These are phyloP conservation scores for Zygogramma bicolorata DNA, from an alignment of 2,888 invertebrate species.

Conservation along the genomic window DNA sequence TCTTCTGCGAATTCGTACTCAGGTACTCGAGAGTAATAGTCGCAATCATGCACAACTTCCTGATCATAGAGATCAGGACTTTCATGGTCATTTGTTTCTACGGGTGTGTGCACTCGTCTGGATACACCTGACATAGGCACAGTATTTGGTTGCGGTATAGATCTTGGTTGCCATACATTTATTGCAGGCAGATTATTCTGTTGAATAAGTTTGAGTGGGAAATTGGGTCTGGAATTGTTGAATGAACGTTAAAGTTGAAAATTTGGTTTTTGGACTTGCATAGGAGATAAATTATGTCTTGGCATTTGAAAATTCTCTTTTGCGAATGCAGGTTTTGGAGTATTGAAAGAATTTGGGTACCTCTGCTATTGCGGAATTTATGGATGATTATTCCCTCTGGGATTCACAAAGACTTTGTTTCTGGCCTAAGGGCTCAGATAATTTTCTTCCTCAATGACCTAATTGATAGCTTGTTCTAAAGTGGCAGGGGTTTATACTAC, in stretches of 20 bases:
- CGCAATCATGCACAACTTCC: not conserved
- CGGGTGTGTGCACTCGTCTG: too few relatives aligned
- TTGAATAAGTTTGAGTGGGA: not conserved
- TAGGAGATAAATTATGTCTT: not conserved
- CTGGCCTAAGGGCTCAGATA: not conserved
- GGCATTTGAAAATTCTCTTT: not conserved
- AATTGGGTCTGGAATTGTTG: not conserved
- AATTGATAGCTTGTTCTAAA: too few relatives aligned
- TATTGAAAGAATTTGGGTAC: too few relatives aligned
- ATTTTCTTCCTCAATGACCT: not conserved
- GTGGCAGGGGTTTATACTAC: too few relatives aligned
- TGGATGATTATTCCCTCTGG: not conserved
- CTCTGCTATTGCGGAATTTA: not conserved
- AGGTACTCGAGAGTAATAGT: not conserved
- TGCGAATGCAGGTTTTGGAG: too few relatives aligned
- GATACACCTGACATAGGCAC: too few relatives aligned
- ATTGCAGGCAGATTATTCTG: not conserved
- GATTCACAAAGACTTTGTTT: too few relatives aligned
- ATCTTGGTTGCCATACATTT: too few relatives aligned
- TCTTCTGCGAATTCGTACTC: not conserved
- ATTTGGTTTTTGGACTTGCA: not conserved
- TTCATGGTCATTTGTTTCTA: not conserved
- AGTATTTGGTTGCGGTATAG: too few relatives aligned
- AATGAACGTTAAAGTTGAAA: too few relatives aligned
- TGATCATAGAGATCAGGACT: not conserved